A percentile compares a stretch with the other conserved stretches of the same genome.
These are phyloP conservation scores for Sesamia inferens DNA, from an alignment of 2,888 invertebrate genomes.

Conservation along the genomic window DNA sequence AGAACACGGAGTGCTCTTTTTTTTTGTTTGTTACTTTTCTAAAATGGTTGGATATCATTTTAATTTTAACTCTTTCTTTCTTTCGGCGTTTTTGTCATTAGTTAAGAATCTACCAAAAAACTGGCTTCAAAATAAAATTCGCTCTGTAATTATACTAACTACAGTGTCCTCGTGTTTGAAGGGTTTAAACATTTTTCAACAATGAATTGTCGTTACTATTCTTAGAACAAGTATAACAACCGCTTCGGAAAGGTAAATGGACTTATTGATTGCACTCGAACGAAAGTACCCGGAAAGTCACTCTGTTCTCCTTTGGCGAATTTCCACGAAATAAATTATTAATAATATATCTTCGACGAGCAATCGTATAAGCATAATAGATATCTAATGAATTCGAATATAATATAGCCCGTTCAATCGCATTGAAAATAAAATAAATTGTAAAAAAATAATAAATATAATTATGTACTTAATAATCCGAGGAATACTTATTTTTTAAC, in stretches of 20 bases:
- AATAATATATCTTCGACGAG: background rate
- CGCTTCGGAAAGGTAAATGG: background rate
- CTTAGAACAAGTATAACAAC: slow-evolving; percentile 15
- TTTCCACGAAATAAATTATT: background rate
- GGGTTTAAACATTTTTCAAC: slow-evolving; percentile 27
- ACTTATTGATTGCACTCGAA: slow-evolving; percentile 15
- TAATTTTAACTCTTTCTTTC: background rate
- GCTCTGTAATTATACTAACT: background rate
- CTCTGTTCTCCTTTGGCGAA: background rate
- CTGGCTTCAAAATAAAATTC: background rate
- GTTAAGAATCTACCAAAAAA: background rate
- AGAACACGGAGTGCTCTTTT: background rate
- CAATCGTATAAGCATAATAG: background rate
- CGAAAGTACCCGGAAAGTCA: background rate
- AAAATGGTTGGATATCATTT: background rate
- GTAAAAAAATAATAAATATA: slow-evolving; percentile 5
- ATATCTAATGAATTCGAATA: background rate
- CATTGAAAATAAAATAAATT: background rate
- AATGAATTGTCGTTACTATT: slow-evolving; percentile 17
- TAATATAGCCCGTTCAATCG: background rate
- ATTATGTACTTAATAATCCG: background rate
- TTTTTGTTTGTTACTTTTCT: background rate
- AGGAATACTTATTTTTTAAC: slow-evolving; percentile 1
- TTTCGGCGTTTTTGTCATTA: background rate
- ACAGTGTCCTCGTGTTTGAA: background rate